phyloP scores from a whole-genome alignment of 2,113 vertebrate genomes.

The Gopherus evgoodei region DNA sequence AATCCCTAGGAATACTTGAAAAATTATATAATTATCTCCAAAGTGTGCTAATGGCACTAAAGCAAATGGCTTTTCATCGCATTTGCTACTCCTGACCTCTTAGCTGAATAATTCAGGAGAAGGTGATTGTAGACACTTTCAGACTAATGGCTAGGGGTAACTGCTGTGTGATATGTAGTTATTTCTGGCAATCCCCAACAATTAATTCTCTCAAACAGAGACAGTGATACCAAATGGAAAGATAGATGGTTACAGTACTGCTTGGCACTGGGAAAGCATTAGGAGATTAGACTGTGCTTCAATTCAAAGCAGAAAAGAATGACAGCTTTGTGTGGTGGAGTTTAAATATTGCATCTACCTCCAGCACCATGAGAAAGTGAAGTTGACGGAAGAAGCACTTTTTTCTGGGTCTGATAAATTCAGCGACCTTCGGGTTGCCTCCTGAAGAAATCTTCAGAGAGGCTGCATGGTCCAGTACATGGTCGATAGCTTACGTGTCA shows the following conservation, averaged over 20 bases:
- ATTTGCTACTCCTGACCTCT: slow-evolving; percentile 44
- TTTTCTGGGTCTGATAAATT: background rate
- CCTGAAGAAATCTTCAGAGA: background rate
- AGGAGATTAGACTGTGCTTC: background rate
- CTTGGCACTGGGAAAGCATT: background rate
- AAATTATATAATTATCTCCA: slow-evolving; percentile 64
- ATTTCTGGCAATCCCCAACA: slow-evolving; percentile 48
- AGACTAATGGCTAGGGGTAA: slow-evolving; percentile 24
- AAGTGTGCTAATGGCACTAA: slow-evolving; percentile 38
- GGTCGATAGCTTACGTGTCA: background rate
- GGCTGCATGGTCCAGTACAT: background rate
- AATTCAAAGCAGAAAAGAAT: background rate
- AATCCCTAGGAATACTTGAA: slow-evolving; percentile 50
- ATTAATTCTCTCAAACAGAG: slow-evolving; percentile 42
- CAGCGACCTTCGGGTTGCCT: background rate
- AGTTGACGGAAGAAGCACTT: background rate
- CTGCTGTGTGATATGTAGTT: slow-evolving; percentile 32
- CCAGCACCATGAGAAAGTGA: background rate
- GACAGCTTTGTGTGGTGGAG: background rate
- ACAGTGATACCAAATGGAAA: background rate
- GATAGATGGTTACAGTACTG: background rate
- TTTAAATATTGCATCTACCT: background rate
- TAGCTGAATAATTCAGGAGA: slow-evolving; percentile 5
- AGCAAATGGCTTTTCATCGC: slow-evolving; percentile 39
- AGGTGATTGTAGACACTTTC: slow-evolving; percentile 28